These are phyloP conservation scores for Acropora tenuis DNA, from an alignment of 64 coral and sea anemone genomes.

Conservation along the genomic window DNA sequence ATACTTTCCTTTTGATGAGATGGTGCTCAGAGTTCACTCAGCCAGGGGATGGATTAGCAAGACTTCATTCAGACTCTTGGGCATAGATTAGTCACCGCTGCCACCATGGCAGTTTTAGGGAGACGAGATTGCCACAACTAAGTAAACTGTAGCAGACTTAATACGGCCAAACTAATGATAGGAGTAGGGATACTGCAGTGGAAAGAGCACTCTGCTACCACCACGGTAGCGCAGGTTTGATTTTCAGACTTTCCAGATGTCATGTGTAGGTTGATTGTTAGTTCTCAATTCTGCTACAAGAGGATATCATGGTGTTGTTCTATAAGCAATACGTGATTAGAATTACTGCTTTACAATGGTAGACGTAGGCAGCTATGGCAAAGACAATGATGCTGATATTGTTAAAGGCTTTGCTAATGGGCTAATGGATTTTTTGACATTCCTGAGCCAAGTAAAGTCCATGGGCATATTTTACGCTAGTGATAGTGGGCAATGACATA, in stretches of 20 bases:
- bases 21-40: neutral
- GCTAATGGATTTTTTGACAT: conserved; percentile 17
- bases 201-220: too few species aligned
- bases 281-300: conserved; percentile 61
- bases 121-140: neutral
- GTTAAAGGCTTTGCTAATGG: conserved; percentile 40
- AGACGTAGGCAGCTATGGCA: conserved; percentile 45
- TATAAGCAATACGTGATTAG: conserved; percentile 50
- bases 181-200: too few species aligned
- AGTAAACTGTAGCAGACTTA: too few species aligned
- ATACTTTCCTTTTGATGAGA: neutral
- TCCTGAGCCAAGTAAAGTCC: conserved; percentile 31
- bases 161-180: too few species aligned
- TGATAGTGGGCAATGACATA: conserved; percentile 53
- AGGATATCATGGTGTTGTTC: conserved; percentile 67
- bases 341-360: conserved; percentile 59
- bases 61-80: neutral
- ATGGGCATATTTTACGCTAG: conserved; percentile 39
- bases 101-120: neutral
- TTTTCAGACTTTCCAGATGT: too few species aligned
- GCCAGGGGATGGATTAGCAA: neutral
- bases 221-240: too few species aligned
- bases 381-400: conserved; percentile 49
- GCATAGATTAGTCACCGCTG: neutral
- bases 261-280: conserved; percentile 68